Evolutionary conservation across 2,888 invertebrate genomes (phyloP).

Genomic region (Scelioninae gen. 1): DNA sequence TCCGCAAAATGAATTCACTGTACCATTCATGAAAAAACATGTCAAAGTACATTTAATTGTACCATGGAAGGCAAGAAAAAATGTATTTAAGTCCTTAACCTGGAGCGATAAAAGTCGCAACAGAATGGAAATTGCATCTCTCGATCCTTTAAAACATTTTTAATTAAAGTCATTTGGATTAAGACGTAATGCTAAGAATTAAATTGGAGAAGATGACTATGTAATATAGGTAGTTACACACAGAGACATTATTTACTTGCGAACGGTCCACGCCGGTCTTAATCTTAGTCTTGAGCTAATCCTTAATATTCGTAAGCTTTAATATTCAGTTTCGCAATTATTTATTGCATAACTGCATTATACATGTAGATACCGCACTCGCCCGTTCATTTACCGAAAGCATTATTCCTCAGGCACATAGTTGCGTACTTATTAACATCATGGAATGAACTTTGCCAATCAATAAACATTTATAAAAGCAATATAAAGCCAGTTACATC

Average conservation of each 20-base stretch:
- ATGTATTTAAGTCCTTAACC: not conserved
- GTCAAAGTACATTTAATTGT: not conserved
- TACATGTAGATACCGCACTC: conserved; percentile 4
- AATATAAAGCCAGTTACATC: conserved; percentile 54
- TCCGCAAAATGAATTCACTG: too few species aligned
- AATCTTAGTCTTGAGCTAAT: conserved; percentile 31
- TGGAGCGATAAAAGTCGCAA: conserved; percentile 10
- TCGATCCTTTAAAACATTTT: conserved; percentile 28
- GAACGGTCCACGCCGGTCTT: conserved; percentile 24
- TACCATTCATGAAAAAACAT: too few species aligned
- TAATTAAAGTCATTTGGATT: conserved; percentile 48
- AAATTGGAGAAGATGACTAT: conserved; percentile 20
- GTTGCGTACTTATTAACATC: conserved; percentile 27
- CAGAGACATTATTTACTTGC: conserved; percentile 39
- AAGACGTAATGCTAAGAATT: conserved; percentile 36
- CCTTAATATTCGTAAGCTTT: conserved; percentile 48
- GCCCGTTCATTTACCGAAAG: conserved; percentile 13
- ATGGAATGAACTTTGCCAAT: conserved; percentile 41
- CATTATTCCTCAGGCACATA: conserved; percentile 14
- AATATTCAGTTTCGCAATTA: conserved; percentile 40
- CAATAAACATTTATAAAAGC: conserved; percentile 59
- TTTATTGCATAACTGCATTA: conserved; percentile 22
- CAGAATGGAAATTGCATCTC: conserved; percentile 18
- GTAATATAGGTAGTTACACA: conserved; percentile 30
- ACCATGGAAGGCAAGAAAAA: not conserved